Percentiles rank a stretch among this genome's conserved stretches.
Evolutionary conservation across 1,140 invertebrate genomes (phyloP).

Genomic region (Penaeus chinensis): DNA sequence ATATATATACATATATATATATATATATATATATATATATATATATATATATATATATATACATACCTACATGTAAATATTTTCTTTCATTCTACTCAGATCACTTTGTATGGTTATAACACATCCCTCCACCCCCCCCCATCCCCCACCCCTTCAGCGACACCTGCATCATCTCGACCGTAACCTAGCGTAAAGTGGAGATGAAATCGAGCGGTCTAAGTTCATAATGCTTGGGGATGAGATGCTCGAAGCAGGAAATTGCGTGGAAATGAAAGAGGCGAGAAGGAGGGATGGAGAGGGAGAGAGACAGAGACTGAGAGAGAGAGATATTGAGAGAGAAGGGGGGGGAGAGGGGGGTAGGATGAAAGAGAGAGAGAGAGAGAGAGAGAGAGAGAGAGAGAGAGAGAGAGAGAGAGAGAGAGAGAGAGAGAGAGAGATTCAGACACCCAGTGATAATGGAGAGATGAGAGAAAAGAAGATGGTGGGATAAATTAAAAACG

Average conservation of each 20-base stretch:
- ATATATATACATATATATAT: no score
- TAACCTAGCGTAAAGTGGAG: conserved; percentile 25
- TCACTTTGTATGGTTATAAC: no score
- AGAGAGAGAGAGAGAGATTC: conserved; percentile 25
- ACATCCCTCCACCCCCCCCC: not conserved
- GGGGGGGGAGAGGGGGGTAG: not conserved
- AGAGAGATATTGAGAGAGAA: not conserved
- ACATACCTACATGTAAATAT: no score
- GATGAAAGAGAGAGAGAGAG: conserved; percentile 21
- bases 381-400: conserved; percentile 34
- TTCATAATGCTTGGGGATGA: conserved; percentile 47
- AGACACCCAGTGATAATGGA: conserved; percentile 7
- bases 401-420: conserved; percentile 33
- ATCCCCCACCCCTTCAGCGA: not conserved
- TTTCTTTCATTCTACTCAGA: no score
- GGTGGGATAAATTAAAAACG: not conserved
- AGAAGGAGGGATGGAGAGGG: not conserved
- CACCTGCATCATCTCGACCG: not conserved
- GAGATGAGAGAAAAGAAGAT: conserved; percentile 15
- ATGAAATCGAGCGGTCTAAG: conserved; percentile 41
- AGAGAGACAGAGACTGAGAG: not conserved
- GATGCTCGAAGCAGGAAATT: conserved; percentile 41
- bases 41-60: no score
- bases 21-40: no score
- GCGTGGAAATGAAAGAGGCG: conserved; percentile 50